Base-by-base conservation (phyloP, 92 coral and sea anemone species). In the Umimayanthus kanabou region DNA sequence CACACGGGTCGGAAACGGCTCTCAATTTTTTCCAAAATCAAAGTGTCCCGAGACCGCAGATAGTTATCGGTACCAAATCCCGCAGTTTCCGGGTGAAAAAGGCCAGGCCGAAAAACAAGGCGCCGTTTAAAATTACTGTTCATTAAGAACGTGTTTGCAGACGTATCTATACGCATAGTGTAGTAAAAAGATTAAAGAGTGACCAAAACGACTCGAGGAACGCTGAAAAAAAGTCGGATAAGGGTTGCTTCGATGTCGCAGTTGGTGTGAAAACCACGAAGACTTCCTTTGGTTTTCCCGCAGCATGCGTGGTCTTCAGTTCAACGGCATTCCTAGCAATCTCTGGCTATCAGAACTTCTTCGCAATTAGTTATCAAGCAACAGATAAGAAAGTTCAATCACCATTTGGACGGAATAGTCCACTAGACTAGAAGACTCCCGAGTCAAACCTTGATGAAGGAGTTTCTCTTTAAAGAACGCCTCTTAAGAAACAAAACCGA, bases 51-150 rank as follows among this genome's bases (percentile, higher is more conserved):
- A 83, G 65, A 15, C 78, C 87, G 67, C 77, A 83, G 77, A 83
- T 67, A 70, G 26, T 83, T 69, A 45, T 83, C 87, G 87, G 64
- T 55, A 47, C 25, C 73, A 65, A 81, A 81, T 43, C 87, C 78
- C 87, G 75, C 85, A 88, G 87, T 74, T 88, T 91, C 93, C 93
- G 93, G 93, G 87, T 88, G 84, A 88, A 88, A 88, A 88, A 83
- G 87, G 89, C 89, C 89, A 88, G 84, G 87, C 82, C 83, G 89
- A 91, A 91, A 75, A 84, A 57, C 70, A 57, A 67, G 77, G 80
- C 84, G 39, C 43, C 81, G 83, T 47, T 74, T 28, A 49, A 66
- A 80, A 45, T 83, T 83, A 76, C 50, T 73, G 69, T 42, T 84
- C 65, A 88, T 88, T 91, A 83, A 83, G 69, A 77, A 74, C 82